These are phyloP conservation scores for Spicauda simplicius DNA, from an alignment of 2,888 invertebrate species.

Conservation along the genomic window DNA sequence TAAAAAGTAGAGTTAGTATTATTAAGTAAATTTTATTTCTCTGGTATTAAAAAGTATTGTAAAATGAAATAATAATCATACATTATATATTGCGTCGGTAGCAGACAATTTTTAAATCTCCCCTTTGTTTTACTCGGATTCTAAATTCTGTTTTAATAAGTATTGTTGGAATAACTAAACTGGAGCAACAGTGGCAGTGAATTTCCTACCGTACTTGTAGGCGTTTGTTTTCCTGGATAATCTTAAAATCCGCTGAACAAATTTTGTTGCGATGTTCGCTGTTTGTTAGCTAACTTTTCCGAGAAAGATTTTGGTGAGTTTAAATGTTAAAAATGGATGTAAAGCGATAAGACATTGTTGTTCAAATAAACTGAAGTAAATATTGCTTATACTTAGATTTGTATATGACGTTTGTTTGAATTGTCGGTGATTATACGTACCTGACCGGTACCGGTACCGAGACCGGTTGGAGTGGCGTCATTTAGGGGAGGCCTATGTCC, in stretches of 20 bases:
- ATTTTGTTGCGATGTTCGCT: conserved; percentile 35
- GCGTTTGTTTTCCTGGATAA: conserved; percentile 37
- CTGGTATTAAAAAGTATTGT: too few relatives aligned
- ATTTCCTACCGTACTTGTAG: conserved; percentile 30
- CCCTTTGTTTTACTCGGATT: conserved; percentile 3
- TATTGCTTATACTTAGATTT: too few relatives aligned
- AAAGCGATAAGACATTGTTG: conserved; percentile 12
- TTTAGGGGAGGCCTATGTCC: too few relatives aligned
- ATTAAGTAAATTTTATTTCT: too few relatives aligned
- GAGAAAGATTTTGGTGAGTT: conserved; percentile 28
- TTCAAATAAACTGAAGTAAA: background rate
- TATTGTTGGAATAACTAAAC: conserved; percentile 23
- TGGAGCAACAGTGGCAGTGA: conserved; percentile 28
- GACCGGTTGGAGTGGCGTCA: too few relatives aligned
- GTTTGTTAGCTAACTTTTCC: conserved; percentile 34
- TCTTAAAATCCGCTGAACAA: conserved; percentile 38
- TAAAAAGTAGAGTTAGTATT: too few relatives aligned
- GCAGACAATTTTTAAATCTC: background rate
- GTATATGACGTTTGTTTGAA: too few relatives aligned
- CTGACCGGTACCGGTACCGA: too few relatives aligned
- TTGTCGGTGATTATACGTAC: too few relatives aligned
- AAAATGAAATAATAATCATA: too few relatives aligned
- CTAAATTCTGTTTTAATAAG: conserved; percentile 21
- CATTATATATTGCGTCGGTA: too few relatives aligned
- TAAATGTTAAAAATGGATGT: conserved; percentile 30